Base-by-base conservation (phyloP, 35 echinoderm and acorn worm species). In the Acanthaster planci region DNA sequence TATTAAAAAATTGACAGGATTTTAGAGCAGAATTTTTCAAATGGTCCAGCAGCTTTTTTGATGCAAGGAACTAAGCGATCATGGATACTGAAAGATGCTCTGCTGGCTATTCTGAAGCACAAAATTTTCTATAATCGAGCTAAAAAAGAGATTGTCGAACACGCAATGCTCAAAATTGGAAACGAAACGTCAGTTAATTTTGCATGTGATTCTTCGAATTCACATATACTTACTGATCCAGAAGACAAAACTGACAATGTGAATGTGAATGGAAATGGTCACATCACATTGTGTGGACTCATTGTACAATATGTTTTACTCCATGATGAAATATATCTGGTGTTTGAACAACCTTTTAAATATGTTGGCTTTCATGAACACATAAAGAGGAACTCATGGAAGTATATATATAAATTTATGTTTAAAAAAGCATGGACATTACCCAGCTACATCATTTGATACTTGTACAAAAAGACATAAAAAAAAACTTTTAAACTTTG, bases 21-120 rank as follows among this genome's bases (percentile, higher is more conserved):
- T 57, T 50, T 82, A 22, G n/a, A 53, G 9, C 1, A 14, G 6
- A 32, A 0, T 14, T 82, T 14, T 55, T 54, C 2, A n/a, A 55
- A 55, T 30, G 53, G 27, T 6, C 44, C 50, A 1, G 40, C 44
- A 54, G 80, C 36, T 52, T 82, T 54, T 31, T 35, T 82, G 53
- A 52, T 19, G 0, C 18, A 57, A 0, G 19, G 47, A 36, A 53
- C 54, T 0, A 55, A 55, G 37, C 50, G 80, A 82, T 40, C 80
- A 32, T 82, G 80, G 80, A 53, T 55, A 53, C 35, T 82, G 2
- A 82, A 82, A 35, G 47, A 82, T 21, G 80, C 29, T 27, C 7
- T 82, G 21, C 32, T 57, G 56, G 18, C 35, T n/a, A 1, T 52
- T 15, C 6, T 53, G 54, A 37, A 37, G 26, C 17, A 82, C 10